These are phyloP conservation scores for Dicyrtoma fusca DNA, from an alignment of 2,888 invertebrate species.

Conservation along the genomic window DNA sequence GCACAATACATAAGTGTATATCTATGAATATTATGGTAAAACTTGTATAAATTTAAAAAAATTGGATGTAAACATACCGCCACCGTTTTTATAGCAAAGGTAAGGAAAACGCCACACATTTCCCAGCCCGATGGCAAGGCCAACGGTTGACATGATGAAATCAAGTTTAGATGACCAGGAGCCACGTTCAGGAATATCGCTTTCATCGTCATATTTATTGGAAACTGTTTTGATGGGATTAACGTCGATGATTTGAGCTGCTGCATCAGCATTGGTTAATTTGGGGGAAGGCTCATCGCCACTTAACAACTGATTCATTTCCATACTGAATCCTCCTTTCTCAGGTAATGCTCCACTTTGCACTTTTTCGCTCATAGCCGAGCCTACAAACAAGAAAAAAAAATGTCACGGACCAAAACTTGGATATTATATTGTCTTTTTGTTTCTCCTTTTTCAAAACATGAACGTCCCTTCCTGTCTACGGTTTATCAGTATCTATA, in stretches of 20 bases:
- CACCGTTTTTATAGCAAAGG: slow-evolving; percentile 94
- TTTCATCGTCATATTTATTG: slow-evolving; percentile 32
- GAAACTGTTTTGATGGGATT: slow-evolving; percentile 29
- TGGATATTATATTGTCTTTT: no score
- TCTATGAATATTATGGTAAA: no score
- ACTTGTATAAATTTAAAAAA: slow-evolving; percentile 17
- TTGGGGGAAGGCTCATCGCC: slow-evolving; percentile 55
- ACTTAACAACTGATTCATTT: slow-evolving; percentile 55
- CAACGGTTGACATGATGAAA: slow-evolving; percentile 90
- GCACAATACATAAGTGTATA: no score
- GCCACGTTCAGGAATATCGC: slow-evolving; percentile 74
- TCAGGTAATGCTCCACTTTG: slow-evolving; percentile 40
- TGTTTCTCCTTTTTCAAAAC: no score
- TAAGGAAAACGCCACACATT: slow-evolving; percentile 85
- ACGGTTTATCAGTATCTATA: no score
- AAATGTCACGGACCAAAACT: not conserved
- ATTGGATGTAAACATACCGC: slow-evolving; percentile 63
- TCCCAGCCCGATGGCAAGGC: slow-evolving; percentile 89
- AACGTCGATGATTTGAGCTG: slow-evolving; percentile 56
- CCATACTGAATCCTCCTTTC: slow-evolving; percentile 51
- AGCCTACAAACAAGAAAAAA: slow-evolving; percentile 15
- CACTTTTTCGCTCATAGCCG: slow-evolving; percentile 52
- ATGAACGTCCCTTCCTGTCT: no score
- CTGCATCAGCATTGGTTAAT: slow-evolving; percentile 54
- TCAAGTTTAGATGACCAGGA: slow-evolving; percentile 88